Evolutionary conservation across 2,888 invertebrate genomes (phyloP).

Genomic region (Drosophila barbarae): DNA sequence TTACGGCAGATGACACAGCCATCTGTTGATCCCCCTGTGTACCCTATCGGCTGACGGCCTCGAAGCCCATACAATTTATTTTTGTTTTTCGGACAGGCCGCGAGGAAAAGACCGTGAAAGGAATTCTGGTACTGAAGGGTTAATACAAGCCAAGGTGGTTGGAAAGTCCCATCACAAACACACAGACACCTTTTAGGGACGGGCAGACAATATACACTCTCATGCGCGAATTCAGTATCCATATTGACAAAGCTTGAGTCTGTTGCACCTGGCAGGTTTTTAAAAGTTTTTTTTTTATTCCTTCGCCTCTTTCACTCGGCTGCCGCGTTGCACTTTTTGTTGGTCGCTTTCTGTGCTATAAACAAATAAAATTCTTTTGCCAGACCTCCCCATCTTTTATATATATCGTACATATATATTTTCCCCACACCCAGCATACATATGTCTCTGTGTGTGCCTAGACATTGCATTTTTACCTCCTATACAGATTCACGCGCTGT

Average conservation of each 20-base stretch:
- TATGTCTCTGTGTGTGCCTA: conserved; percentile 42
- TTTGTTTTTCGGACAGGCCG: no score
- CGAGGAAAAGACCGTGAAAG: no score
- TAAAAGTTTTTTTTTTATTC: conserved; percentile 15
- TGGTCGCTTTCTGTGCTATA: conserved; percentile 57
- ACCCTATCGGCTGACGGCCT: no score
- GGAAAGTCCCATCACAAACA: conserved; percentile 29
- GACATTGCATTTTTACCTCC: conserved; percentile 61
- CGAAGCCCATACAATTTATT: no score
- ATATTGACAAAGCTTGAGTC: conserved; percentile 55
- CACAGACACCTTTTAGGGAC: conserved; percentile 19
- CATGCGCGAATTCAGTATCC: conserved; percentile 14
- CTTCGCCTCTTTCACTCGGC: conserved; percentile 42
- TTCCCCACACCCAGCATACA: conserved; percentile 14
- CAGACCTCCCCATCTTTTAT: conserved; percentile 11
- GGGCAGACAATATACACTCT: conserved; percentile 42
- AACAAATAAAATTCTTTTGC: conserved; percentile 64
- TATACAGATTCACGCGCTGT: conserved; percentile 66
- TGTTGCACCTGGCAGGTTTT: conserved; percentile 35
- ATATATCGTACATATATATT: background rate
- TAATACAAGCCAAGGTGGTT: conserved; percentile 51
- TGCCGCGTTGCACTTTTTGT: conserved; percentile 65
- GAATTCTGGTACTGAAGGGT: no score
- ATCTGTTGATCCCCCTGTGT: no score
- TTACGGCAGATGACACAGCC: no score